phyloP scores from a whole-genome alignment of 2,797 vertebrate genomes.

The Geotrypetes seraphini region DNA sequence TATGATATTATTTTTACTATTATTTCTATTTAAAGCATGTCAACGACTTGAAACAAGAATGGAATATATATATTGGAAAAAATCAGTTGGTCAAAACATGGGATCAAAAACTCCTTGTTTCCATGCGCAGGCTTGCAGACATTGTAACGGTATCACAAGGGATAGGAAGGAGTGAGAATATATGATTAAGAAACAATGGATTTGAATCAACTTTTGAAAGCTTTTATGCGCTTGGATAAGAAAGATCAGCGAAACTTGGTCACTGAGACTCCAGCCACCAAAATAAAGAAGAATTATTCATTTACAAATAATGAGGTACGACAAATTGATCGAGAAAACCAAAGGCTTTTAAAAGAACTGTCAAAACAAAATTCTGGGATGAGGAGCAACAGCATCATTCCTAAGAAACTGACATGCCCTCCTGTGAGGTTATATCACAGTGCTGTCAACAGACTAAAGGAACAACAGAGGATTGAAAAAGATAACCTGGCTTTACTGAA shows the following conservation, averaged over 20 bases:
- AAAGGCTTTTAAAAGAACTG: conserved; percentile 74
- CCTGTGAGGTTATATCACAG: conserved; percentile 59
- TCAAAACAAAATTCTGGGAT: conserved; percentile 56
- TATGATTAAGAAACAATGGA: no score
- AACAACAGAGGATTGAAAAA: conserved; percentile 81
- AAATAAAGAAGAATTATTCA: conserved; percentile 75
- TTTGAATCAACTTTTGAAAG: conserved; percentile 42
- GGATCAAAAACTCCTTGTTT: no score
- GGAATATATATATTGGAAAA: no score
- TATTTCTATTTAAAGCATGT: no score
- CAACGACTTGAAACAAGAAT: no score
- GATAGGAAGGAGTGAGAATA: no score
- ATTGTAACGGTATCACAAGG: no score
- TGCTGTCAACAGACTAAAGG: conserved; percentile 76
- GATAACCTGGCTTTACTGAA: conserved; percentile 88
- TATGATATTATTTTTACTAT: no score
- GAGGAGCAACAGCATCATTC: conserved; percentile 30
- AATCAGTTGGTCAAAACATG: no score
- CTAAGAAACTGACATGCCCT: conserved; percentile 23
- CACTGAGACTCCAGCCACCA: conserved; percentile 38
- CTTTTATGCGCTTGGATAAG: conserved; percentile 60
- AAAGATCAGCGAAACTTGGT: conserved; percentile 41
- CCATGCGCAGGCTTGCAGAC: no score
- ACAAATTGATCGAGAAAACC: conserved; percentile 83
- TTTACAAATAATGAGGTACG: conserved; percentile 77